Evolutionary conservation across 1,140 invertebrate genomes (phyloP), one percentile per base, ranked within the genome.

Genomic region (Drosophila repletoides): DNA sequence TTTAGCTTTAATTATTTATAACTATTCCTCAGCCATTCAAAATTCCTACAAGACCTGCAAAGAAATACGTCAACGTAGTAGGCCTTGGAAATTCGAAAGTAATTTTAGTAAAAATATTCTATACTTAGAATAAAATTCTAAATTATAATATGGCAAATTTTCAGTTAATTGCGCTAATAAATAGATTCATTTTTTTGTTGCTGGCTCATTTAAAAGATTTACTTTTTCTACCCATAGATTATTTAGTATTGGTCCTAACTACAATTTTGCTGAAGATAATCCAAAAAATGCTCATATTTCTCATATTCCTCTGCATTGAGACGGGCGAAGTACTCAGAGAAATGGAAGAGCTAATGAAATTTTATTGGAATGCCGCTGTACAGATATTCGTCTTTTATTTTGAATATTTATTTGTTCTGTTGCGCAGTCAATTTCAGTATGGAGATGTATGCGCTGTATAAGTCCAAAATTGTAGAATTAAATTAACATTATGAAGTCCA

Each of bases 241-340:
- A 6, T 3, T 9, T 59, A 6, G 45, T 66, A 4, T 10, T 66
- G 45, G 34, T 49, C 9, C 4, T n/a, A 9, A 49, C 53, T 5
- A 64, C 19, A 12, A 5, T 66, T 0, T 1, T 49, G 7, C 14
- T 51, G 7, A 49, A 26, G 26, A 34, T 60, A 19, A 5, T 36
- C 4, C 14, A 66, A 17, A 28, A 59, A 31, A 1, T 43, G 1
- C 0, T 14, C 6, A 1, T 31, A 4, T 21, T 41, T 9, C 17
- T 41, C 1, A 26, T 33, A 1, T 3, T 2, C 0, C 3, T 63
- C 0, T 14, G n/a, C 14, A 10, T 5, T 1, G 28, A 63, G 5
- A n/a, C 4, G 2, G 28, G 7, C 1, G 6, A 7, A 6, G 4
- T 12, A 2, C 5, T 26, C n/a, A 22, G 7, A 3, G 28, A 33